Evolutionary conservation across 1,140 invertebrate species (phyloP).

Genomic region (Bilobella aurantiaca): DNA sequence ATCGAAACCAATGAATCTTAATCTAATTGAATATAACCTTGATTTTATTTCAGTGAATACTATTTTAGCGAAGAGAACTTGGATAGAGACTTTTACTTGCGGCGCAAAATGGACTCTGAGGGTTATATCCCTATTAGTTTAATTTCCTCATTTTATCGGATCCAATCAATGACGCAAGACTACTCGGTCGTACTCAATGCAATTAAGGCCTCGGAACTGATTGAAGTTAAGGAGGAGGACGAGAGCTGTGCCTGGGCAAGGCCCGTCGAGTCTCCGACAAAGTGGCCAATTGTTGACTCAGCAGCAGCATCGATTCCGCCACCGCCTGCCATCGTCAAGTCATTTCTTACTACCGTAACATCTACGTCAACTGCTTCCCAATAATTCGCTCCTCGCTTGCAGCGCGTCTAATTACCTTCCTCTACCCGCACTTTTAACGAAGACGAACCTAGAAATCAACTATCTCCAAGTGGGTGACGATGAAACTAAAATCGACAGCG

Average conservation of each 20-base stretch:
- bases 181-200: slow-evolving; percentile 68
- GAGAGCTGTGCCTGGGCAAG: slow-evolving; percentile 47
- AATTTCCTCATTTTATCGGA: slow-evolving; percentile 90
- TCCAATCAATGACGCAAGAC: slow-evolving; percentile 76
- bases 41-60: slow-evolving; percentile 75
- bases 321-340: background rate
- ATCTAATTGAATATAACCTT: no score
- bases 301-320: background rate
- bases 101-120: slow-evolving; percentile 88
- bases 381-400: background rate
- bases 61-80: slow-evolving; percentile 98
- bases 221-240: slow-evolving; percentile 55
- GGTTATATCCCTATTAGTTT: slow-evolving; percentile 85
- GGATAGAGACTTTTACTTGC: slow-evolving; percentile 86
- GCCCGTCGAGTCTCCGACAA: slow-evolving; percentile 65
- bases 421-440: no score
- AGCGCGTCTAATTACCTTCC: no score
- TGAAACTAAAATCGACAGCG: slow-evolving; percentile 1
- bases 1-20: no score
- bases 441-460: background rate
- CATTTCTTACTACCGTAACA: background rate
- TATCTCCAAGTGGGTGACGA: background rate
- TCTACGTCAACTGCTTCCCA: background rate
- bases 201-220: slow-evolving; percentile 64
- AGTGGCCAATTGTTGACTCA: slow-evolving; percentile 68